Base-by-base conservation (phyloP, 2,888 invertebrate genomes). In the Subacronicta megacephala region DNA sequence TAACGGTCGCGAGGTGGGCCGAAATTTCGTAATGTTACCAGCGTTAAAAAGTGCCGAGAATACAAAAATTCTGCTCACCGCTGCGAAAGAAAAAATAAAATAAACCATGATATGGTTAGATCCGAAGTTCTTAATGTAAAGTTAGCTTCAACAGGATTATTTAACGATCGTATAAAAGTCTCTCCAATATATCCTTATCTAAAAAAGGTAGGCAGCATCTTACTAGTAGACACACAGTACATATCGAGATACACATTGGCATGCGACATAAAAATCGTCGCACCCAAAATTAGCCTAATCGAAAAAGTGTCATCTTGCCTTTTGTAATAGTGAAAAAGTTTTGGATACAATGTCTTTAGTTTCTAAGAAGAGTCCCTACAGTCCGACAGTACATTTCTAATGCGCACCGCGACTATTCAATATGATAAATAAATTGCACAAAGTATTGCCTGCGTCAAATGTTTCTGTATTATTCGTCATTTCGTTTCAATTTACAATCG, bases 161-260 rank as follows among this genome's bases (percentile, higher is more conserved):
- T 92, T 91, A 93, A 94, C 93, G 89, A 89, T 93, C 91, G 93
- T 94, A 94, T 94, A 93, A 93, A 94, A 94, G 93, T 92, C 92
- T 93, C 91, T 94, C 88, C 89, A 90, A 90, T 93, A 93, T 90
- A 92, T 87, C 90, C 90, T 93, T 94, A 93, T 92, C 92, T 92
- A 92, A 92, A 90, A 92, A 92, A 90, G 80, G 87, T 92, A 92
- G 90, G 90, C 90, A 89, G 87, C 85, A 81, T 87, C 88, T 85
- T 90, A 87, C 75, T 84, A 75, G 80, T 85, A 89, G 87, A 92
- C 86, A 81, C 83, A 87, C 85, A 82, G 83, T 86, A 91, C 83
- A 90, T 85, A 81, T 85, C 83, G 79, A 84, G 82, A 83, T 82
- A 81, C 72, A 81, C 72, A 76, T 62, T 29, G 65, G 59, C 38